A percentile compares a stretch with the other conserved stretches of the same genome.
Conservation (phyloP, 2,797 vertebrate genomes). For the Poeciliopsis gracilis region DNA sequence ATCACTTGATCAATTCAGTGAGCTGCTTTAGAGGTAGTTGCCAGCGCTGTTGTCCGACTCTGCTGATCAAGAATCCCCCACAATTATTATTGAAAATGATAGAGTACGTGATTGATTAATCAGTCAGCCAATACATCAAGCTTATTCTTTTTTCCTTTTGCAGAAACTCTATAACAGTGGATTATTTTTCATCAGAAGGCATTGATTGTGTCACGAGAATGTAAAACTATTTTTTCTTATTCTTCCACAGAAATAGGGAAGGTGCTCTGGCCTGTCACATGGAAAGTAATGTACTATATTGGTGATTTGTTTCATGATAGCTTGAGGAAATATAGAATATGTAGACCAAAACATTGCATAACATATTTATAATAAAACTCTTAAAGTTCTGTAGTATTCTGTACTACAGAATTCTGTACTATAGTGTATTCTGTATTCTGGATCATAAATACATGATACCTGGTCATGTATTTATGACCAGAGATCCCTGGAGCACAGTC, state of each 20-base stretch:
- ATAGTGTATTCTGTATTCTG: no score
- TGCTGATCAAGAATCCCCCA: conserved; percentile 28
- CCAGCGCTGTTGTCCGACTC: conserved; percentile 15
- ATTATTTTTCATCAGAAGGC: background rate
- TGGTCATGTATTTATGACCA: no score
- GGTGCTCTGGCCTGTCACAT: background rate
- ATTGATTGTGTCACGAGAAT: background rate
- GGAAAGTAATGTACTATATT: background rate
- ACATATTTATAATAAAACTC: conserved; percentile 51
- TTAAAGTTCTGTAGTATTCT: conserved; percentile 23
- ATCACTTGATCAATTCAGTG: conserved; percentile 36
- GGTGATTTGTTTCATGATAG: background rate
- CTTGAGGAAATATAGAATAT: background rate
- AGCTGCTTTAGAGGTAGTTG: conserved; percentile 19
- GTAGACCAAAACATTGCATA: background rate
- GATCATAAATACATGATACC: no score
- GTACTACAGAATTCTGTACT: no score
- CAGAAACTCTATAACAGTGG: no score
- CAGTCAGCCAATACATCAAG: background rate
- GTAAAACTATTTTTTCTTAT: background rate
- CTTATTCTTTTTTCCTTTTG: conserved; percentile 5
- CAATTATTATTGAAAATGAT: conserved; percentile 59
- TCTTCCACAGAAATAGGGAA: background rate
- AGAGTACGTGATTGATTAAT: conserved; percentile 6
- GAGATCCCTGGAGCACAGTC: no score